These are phyloP conservation scores for Typhlomys cinereus DNA, from an alignment of 2,113 vertebrate genomes.

Conservation along the genomic window DNA sequence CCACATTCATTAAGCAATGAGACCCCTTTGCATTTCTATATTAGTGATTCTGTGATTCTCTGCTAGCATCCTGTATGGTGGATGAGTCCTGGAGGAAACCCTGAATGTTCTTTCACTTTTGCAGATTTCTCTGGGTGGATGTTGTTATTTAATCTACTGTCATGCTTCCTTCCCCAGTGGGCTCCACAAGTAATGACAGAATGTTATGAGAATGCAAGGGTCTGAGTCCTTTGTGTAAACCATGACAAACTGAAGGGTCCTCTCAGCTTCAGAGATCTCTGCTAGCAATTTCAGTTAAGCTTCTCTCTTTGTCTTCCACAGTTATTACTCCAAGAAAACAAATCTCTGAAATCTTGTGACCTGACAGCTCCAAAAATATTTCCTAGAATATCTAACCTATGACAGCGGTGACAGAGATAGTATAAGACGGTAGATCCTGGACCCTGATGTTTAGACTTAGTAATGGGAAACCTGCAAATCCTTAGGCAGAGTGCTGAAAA, in stretches of 20 bases:
- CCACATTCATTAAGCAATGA: too few relatives aligned
- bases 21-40: neutral
- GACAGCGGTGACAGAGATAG: neutral
- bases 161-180: neutral
- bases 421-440: neutral
- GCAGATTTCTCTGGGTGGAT: neutral
- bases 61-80: neutral
- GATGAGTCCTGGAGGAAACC: neutral
- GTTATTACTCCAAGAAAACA: neutral
- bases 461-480: neutral
- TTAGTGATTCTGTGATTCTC: neutral
- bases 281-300: neutral
- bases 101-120: neutral
- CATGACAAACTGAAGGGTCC: neutral
- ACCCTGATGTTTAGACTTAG: neutral
- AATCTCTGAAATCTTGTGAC: neutral
- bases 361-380: neutral
- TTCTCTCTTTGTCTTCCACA: neutral
- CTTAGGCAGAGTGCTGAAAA: neutral
- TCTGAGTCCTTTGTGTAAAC: neutral
- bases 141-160: neutral
- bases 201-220: accelerated
- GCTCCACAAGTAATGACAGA: neutral
- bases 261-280: neutral
- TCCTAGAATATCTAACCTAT: neutral